Evolutionary conservation across 2,888 invertebrate species (phyloP).

Genomic region (Lithophane semibrunnea): DNA sequence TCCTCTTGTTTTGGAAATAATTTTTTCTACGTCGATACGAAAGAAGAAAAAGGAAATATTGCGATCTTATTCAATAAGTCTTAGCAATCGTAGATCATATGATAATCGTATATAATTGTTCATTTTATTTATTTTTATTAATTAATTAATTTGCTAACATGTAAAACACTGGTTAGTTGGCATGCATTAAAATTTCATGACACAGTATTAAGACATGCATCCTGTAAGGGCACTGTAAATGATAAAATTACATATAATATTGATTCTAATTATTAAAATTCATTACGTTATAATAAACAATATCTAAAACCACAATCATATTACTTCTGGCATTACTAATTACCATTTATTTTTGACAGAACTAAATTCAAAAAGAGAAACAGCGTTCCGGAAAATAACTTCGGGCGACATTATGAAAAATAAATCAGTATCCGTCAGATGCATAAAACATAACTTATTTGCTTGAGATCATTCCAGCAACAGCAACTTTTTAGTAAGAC

Average conservation of each 20-base stretch:
- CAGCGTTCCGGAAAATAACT: background rate
- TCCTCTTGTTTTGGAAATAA: slow-evolving; percentile 9
- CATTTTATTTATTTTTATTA: no score
- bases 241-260: no score
- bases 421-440: slow-evolving; percentile 41
- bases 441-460: slow-evolving; percentile 48
- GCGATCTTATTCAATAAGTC: background rate
- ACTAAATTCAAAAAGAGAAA: slow-evolving; percentile 36
- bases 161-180: no score
- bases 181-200: no score
- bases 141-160: no score
- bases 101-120: no score
- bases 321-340: background rate
- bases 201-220: no score
- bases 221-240: no score
- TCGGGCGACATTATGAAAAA: slow-evolving; percentile 22
- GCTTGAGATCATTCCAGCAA: slow-evolving; percentile 31
- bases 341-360: slow-evolving; percentile 7
- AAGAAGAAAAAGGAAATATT: background rate
- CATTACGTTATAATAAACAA: no score
- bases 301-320: background rate
- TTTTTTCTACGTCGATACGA: background rate
- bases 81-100: background rate
- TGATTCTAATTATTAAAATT: no score
- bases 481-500: slow-evolving; percentile 34